Conservation (phyloP, 2,113 vertebrate genomes). For the Gymnorhina tibicen region DNA sequence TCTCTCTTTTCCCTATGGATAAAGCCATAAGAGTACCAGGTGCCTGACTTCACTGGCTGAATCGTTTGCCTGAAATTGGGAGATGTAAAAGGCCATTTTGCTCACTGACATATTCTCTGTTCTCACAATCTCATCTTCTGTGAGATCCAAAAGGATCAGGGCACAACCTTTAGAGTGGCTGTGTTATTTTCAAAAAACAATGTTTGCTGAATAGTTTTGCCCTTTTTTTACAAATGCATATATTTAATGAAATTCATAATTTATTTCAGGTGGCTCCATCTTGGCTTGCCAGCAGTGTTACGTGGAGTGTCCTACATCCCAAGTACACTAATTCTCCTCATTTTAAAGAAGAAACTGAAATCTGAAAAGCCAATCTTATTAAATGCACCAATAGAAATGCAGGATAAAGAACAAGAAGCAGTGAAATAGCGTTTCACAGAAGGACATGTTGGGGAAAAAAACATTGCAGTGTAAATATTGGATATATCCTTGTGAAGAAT, state of each 20-base stretch:
- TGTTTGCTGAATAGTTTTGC: background rate
- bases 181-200: background rate
- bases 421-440: background rate
- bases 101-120: background rate
- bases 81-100: background rate
- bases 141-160: background rate
- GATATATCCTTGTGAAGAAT: background rate
- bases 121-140: background rate
- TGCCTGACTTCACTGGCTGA: background rate
- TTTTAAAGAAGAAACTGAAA: slow-evolving; percentile 47
- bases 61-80: background rate
- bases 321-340: slow-evolving; percentile 5
- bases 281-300: slow-evolving; percentile 47
- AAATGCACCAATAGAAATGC: slow-evolving; percentile 21
- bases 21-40: background rate
- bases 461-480: background rate
- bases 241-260: background rate
- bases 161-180: background rate
- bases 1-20: background rate
- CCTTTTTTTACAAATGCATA: background rate
- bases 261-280: slow-evolving; percentile 57
- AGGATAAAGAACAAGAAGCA: background rate
- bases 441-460: background rate
- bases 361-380: background rate
- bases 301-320: slow-evolving; percentile 51